phyloP scores from a whole-genome alignment of 1,140 invertebrate genomes.

The Trichoplusia ni region DNA sequence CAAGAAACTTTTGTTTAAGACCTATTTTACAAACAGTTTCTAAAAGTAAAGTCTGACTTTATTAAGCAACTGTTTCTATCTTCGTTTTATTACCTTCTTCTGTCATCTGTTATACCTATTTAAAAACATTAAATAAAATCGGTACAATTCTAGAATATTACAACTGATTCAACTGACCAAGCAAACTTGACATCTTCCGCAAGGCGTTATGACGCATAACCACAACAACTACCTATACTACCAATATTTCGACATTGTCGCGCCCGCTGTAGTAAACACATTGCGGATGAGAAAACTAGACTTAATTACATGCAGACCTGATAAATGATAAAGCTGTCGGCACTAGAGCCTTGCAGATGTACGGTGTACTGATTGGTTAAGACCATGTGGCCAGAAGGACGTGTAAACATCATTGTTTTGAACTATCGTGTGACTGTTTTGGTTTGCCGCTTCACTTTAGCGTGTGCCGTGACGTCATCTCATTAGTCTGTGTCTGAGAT shows the following conservation, averaged over 20 bases:
- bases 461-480: conserved; percentile 20
- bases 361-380: conserved; percentile 1
- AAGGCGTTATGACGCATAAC: not conserved
- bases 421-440: conserved; percentile 46
- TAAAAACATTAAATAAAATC: too few relatives aligned
- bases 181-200: too few relatives aligned
- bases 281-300: conserved; percentile 26
- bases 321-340: conserved; percentile 37
- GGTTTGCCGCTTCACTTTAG: conserved; percentile 38
- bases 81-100: too few relatives aligned
- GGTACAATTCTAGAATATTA: too few relatives aligned
- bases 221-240: not conserved
- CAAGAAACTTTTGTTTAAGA: too few relatives aligned
- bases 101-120: too few relatives aligned
- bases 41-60: too few relatives aligned
- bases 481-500: conserved; percentile 23
- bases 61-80: too few relatives aligned
- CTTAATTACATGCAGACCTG: conserved; percentile 38
- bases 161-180: too few relatives aligned
- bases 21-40: too few relatives aligned
- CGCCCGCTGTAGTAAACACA: conserved; percentile 15
- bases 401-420: conserved; percentile 30
- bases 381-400: conserved; percentile 37
- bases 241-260: conserved; percentile 15
- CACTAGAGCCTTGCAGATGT: conserved; percentile 26